Evolutionary conservation across 2,797 vertebrate species (phyloP), one percentile per base, ranked within the genome.

Genomic region (Xyrichtys novacula): DNA sequence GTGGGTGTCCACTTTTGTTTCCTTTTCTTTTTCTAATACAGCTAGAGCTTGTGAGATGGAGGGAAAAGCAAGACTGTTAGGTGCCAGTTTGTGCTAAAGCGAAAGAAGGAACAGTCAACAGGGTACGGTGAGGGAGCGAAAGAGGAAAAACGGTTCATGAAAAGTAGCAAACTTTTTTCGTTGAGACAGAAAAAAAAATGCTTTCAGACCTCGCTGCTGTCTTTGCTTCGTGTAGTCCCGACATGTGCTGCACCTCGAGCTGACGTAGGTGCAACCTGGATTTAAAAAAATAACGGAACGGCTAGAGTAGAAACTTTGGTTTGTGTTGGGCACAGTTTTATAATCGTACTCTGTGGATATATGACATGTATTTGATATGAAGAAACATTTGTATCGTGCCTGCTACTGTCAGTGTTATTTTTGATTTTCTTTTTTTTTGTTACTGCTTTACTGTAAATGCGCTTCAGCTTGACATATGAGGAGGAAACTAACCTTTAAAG

Each of bases 281-380:
- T 56, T 55, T 2, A 57, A 32, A 34, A 46, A 58, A 49, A 29
- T 44, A 60, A 58, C 14, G 60, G 63, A 77, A 71, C 39, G 42
- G 79, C 80, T 88, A 79, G 81, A 80, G 47, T 88, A 88, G 86
- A 86, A 85, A 74, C 44, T 43, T 80, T 25, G 78, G 74, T 86
- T 89, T 88, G 85, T 79, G 88, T 91, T 84, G 84, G 90, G 81
- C 88, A 89, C 88, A 87, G 85, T 91, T 91, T 92, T 91, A 44
- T 92, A 91, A 91, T 87, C 72, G 91, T 93, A 91, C 61, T 92
- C 88, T 92, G 89, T 91, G 90, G 91, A 92, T 93, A 86, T 92
- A 91, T 92, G 89, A 90, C 85, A 86, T 92, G 90, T 93, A 92
- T 93, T 92, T 93, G 87, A 92, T 92, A 93, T 92, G 85, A 87